A percentile compares a stretch with the other conserved stretches of the same genome.
phyloP scores from a whole-genome alignment of 2,113 vertebrate species.

The Ceratotherium simum region DNA sequence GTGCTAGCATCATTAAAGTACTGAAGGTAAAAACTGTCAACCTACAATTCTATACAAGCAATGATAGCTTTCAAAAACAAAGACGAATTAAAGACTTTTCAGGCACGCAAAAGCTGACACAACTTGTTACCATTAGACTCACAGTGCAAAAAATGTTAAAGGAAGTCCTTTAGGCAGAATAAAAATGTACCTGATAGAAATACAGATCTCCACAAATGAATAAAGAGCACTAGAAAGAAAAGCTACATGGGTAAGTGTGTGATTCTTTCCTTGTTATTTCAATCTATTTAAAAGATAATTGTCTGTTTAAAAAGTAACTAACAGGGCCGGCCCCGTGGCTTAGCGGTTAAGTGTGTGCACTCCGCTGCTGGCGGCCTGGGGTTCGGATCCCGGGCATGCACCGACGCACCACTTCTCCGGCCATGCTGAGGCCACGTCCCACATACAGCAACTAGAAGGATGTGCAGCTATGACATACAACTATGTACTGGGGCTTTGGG shows the following conservation, averaged over 20 bases:
- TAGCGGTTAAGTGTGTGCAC: too few species aligned
- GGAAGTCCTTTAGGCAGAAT: neutral
- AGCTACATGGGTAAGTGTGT: neutral
- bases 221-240: neutral
- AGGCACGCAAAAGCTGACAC: neutral
- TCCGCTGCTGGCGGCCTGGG: too few species aligned
- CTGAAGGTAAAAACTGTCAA: neutral
- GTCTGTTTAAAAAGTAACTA: neutral
- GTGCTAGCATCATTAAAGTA: neutral
- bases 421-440: too few species aligned
- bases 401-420: too few species aligned
- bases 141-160: neutral
- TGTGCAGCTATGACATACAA: too few species aligned
- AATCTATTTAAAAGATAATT: conserved; percentile 40
- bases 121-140: neutral
- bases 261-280: neutral
- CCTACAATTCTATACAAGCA: neutral
- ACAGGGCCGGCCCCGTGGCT: too few species aligned
- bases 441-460: too few species aligned
- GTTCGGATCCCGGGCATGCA: too few species aligned
- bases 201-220: neutral
- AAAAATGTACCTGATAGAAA: neutral
- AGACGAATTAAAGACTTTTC: neutral
- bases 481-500: too few species aligned
- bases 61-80: neutral